Percentiles rank a stretch among this genome's conserved stretches.
phyloP scores from a whole-genome alignment of 2,113 vertebrate species.

The Halichoeres trimaculatus region DNA sequence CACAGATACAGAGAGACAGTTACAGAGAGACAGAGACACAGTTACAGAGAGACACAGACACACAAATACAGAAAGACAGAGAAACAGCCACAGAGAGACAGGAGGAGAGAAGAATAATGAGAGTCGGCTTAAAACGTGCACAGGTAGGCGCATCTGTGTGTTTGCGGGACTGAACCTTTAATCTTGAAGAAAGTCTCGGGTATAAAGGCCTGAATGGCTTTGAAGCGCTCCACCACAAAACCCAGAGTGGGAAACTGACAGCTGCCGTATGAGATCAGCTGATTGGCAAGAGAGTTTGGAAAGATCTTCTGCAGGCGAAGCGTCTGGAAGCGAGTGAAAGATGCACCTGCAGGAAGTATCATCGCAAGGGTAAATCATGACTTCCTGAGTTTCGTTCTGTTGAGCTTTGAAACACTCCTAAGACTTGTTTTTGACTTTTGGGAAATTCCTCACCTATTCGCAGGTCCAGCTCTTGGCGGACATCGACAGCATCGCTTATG shows the following conservation, averaged over 20 bases:
- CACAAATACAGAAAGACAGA: conserved; percentile 34
- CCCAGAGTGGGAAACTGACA: conserved; percentile 98
- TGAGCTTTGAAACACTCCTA: too few species aligned
- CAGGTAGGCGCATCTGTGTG: too few species aligned
- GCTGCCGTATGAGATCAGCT: conserved; percentile 97
- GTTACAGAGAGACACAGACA: too few species aligned
- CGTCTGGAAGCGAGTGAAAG: conserved; percentile 98
- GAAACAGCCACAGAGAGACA: too few species aligned
- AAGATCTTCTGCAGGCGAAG: conserved; percentile 94
- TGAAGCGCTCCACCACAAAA: conserved; percentile 98
- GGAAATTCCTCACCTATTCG: conserved; percentile 89
- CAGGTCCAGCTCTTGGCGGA: conserved; percentile 95
- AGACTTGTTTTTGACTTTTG: too few species aligned
- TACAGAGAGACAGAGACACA: too few species aligned
- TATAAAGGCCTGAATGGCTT: conserved; percentile 98
- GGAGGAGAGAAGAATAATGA: too few species aligned
- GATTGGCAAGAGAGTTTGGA: conserved; percentile 90
- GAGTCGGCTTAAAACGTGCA: too few species aligned
- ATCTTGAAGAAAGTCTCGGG: conserved; percentile 96
- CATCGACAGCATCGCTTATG: conserved; percentile 92
- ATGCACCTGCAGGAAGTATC: conserved; percentile 89
- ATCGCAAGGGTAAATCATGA: too few species aligned
- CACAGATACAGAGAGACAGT: too few species aligned
- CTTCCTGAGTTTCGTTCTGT: too few species aligned
- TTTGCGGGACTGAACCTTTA: conserved; percentile 84